These are phyloP conservation scores for Ectobius pallidus DNA, from an alignment of 2,888 invertebrate genomes.

Conservation along the genomic window DNA sequence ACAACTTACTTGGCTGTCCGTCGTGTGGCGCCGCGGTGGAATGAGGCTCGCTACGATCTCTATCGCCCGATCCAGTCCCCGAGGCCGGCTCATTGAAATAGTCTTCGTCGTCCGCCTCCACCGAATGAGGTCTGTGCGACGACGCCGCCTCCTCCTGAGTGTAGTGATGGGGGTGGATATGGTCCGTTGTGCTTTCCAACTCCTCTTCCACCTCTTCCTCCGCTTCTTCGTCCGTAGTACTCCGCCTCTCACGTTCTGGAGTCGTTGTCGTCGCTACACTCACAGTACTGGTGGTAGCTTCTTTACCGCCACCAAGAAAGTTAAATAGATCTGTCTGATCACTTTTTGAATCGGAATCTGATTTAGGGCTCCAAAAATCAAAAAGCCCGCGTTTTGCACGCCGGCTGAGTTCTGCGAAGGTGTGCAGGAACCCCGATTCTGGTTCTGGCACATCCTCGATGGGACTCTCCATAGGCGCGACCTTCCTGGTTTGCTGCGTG, in stretches of 20 bases:
- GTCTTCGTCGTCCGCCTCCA: constrained; percentile 38
- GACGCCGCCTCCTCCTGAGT: neutral
- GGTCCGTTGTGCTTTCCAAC: neutral
- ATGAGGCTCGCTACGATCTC: neutral
- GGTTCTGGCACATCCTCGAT: neutral
- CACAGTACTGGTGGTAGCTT: too few species aligned
- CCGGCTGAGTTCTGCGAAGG: neutral
- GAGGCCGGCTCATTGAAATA: constrained; percentile 33
- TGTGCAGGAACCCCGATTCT: neutral
- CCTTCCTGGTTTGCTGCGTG: neutral
- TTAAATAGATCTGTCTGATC: neutral
- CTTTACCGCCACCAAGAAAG: neutral
- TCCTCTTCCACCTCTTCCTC: neutral
- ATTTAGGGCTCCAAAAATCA: neutral
- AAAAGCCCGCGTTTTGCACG: constrained; percentile 7
- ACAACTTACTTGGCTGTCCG: too few species aligned
- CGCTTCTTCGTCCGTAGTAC: neutral
- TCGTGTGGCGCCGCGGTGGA: neutral
- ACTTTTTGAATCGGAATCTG: neutral
- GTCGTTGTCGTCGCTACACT: too few species aligned
- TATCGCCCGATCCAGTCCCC: neutral
- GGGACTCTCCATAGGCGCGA: constrained; percentile 34
- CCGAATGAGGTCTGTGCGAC: neutral
- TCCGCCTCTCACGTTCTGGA: neutral
- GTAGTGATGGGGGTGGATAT: too few species aligned